Evolutionary conservation across 2,113 vertebrate genomes (phyloP).

Genomic region (Manacus vitellinus): DNA sequence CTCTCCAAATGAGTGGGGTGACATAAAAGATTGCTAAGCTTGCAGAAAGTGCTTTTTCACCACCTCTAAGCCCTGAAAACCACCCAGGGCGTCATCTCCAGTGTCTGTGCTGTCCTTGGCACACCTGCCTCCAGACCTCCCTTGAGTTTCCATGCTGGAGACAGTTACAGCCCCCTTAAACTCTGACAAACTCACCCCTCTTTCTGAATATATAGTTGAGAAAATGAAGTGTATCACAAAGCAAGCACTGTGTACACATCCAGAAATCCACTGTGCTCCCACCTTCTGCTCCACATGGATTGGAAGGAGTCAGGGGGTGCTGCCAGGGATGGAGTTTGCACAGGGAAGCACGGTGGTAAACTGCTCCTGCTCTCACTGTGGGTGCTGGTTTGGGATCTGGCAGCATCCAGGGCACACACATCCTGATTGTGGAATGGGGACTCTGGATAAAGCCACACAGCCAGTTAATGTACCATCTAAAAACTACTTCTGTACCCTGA

Average conservation of each 20-base stretch:
- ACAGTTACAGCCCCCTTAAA: background rate
- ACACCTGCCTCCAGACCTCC: background rate
- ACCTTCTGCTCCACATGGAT: background rate
- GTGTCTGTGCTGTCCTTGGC: background rate
- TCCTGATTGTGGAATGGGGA: background rate
- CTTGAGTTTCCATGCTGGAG: background rate
- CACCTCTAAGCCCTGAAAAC: background rate
- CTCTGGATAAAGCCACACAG: background rate
- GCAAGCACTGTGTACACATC: background rate
- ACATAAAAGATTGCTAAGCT: background rate
- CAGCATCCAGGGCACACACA: background rate
- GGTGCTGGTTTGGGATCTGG: background rate
- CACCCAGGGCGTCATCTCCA: background rate
- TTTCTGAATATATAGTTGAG: background rate
- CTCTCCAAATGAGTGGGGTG: background rate
- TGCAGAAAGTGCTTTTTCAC: background rate
- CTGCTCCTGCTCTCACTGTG: background rate
- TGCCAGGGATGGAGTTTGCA: background rate
- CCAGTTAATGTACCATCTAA: background rate
- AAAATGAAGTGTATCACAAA: background rate
- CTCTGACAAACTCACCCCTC: background rate
- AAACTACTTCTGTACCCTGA: conserved; percentile 4
- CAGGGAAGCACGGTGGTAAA: background rate
- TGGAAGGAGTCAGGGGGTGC: background rate
- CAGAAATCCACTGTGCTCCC: background rate